Base-by-base conservation (phyloP, 2,797 vertebrate species). In the Loris lydekkerianus region DNA sequence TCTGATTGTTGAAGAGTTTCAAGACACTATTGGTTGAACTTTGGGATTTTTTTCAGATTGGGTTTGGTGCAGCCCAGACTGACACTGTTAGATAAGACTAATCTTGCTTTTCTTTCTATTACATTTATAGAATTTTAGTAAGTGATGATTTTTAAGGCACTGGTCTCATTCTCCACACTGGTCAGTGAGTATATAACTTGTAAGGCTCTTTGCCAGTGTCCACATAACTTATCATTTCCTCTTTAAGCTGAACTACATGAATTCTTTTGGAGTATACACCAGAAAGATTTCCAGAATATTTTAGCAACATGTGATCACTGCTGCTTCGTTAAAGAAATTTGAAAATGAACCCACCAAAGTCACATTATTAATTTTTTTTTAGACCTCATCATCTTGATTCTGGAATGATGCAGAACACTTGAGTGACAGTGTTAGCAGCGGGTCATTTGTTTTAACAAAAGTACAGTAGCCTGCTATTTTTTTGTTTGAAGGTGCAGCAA, bases 401-500 rank as follows among this genome's bases (percentile, higher is more conserved):
- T 87, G 23, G 34, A 34, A 89, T n/a, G 1, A 49, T 65, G 10
- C 18, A 43, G 88, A 25, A 88, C 81, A 83, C 8, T 34, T 89
- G 37, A 43, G 7, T 86, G 37, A 63, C 69, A 43, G n/a, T 40
- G 1, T 10, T 8, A 58, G 10, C n/a, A 60, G 29, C 53, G 67
- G 46, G 40, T 73, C 56, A 80, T 72, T 87, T 77, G 56, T 72
- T 72, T 94, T 86, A 86, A 69, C n/a, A 70, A 91, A 90, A 92
- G 73, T n/a, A 87, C 37, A 31, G 31, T n/a, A 56, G 76, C 31
- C 61, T 92, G n/a, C 25, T 72, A 23, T 70, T 49, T 86, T 81
- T 72, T 43, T 40, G 29, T 89, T 76, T 78, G 25, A 89, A 69
- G 13, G 53, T 63, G 88, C 37, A 95, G 63, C 27, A 46, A 27